Conservation (phyloP, 1,140 invertebrate genomes). For the Neuroterus valhalla region DNA sequence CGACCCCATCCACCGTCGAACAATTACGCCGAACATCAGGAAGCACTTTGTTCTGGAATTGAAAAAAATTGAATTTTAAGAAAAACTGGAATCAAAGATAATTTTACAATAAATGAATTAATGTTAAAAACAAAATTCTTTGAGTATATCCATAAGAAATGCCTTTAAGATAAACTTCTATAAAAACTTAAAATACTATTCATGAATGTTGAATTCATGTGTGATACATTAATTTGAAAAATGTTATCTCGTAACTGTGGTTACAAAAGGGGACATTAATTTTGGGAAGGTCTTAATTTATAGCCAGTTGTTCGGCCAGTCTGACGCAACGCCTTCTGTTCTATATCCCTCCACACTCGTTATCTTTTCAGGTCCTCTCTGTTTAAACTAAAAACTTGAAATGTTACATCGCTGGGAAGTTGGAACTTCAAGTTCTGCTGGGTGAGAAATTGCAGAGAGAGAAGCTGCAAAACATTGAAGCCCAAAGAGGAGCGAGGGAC, state of each 20-base stretch:
- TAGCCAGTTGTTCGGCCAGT: conserved; percentile 22
- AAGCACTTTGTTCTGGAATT: conserved; percentile 64
- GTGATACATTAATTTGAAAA: too few species aligned
- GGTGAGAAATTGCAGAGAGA: conserved; percentile 14
- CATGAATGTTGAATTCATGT: too few species aligned
- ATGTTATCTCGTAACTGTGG: too few species aligned
- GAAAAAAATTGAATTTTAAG: conserved; percentile 46
- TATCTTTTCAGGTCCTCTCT: conserved; percentile 23
- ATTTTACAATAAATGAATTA: not conserved
- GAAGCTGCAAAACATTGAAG: conserved; percentile 49
- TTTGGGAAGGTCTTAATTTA: conserved; percentile 13
- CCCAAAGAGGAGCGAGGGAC: conserved; percentile 54
- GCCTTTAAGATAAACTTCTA: too few species aligned
- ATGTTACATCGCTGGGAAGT: not conserved
- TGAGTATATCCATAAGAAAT: too few species aligned
- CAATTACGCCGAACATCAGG: conserved; percentile 68
- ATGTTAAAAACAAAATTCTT: too few species aligned
- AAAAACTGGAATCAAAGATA: not conserved
- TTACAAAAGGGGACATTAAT: not conserved
- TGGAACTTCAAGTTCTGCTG: not conserved
- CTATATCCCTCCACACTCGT: conserved; percentile 15
- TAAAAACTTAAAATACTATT: too few species aligned
- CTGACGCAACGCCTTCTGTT: conserved; percentile 29
- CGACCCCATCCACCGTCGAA: conserved; percentile 71
- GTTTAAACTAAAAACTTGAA: conserved; percentile 13